These are phyloP conservation scores for Isotomurus palustris DNA, from an alignment of 2,888 invertebrate species.

Conservation along the genomic window DNA sequence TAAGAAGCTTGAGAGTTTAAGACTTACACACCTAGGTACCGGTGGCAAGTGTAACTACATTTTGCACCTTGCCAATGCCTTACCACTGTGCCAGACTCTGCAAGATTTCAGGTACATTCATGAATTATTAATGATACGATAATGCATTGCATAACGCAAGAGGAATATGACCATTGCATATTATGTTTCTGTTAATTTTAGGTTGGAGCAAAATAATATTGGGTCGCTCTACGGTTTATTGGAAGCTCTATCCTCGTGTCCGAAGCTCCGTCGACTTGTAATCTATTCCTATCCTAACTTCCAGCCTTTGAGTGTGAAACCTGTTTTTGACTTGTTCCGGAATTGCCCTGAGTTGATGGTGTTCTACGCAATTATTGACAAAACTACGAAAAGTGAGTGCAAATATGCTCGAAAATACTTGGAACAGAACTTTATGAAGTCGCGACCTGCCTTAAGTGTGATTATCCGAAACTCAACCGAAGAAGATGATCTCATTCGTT, in stretches of 20 bases:
- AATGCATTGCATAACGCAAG: too few species aligned
- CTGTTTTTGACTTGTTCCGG: constrained; percentile 12
- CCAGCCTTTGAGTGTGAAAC: constrained; percentile 6
- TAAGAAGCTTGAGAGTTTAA: constrained; percentile 26
- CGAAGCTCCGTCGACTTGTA: constrained; percentile 24
- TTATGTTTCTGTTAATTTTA: constrained; percentile 4
- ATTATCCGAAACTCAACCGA: constrained; percentile 24
- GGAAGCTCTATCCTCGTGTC: constrained; percentile 21
- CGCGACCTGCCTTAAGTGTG: constrained; percentile 27
- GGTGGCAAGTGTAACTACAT: constrained; percentile 35
- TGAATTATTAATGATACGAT: background rate
- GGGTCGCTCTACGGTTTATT: constrained; percentile 28
- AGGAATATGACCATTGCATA: background rate
- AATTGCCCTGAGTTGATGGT: constrained; percentile 18
- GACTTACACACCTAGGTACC: constrained; percentile 32
- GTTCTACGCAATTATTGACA: constrained; percentile 30
- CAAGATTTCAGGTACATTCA: constrained; percentile 35
- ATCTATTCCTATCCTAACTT: constrained; percentile 33
- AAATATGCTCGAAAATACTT: constrained; percentile 17
- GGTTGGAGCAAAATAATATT: constrained; percentile 41
- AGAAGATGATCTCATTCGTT: constrained; percentile 24
- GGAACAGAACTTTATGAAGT: constrained; percentile 19
- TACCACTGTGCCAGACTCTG: constrained; percentile 23
- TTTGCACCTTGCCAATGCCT: constrained; percentile 28
- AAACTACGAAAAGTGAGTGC: constrained; percentile 25